Evolutionary conservation across 2,113 vertebrate genomes (phyloP), one percentile per base, ranked within the genome.

Genomic region (Isurus oxyrinchus): DNA sequence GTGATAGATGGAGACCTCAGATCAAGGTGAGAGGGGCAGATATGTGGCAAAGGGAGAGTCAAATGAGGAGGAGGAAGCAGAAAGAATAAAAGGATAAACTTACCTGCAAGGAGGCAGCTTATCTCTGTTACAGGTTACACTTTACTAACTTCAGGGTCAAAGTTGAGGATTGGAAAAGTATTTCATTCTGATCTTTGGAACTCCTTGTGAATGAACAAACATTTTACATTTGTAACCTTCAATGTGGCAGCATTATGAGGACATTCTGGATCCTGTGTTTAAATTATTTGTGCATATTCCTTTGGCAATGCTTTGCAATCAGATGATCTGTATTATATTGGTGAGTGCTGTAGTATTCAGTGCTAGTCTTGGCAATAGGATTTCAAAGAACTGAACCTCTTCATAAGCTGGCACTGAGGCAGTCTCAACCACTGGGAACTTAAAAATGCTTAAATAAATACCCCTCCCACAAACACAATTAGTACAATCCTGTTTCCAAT

Each of bases 121-220:
- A 49, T 90, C 87, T 57, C 10, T 35, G 88, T 59, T 61, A 55
- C 21, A 23, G 16, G 23, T 87, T 49, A 57, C 27, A 91, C 57
- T 91, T 91, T 59, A 91, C 53, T 57, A 90, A 55, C 53, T 90
- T 59, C 88, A 91, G 55, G 88, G 57, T 91, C 55, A 91, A 14
- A 35, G 55, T 59, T 59, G 55, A 1, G 88, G 3, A 6, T 55
- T 59, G 88, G 55, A 91, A 61, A 61, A 57, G 25, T 55, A 88
- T 27, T 88, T 55, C 49, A 27, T 25, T 55, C 53, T 59, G 13
- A 59, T n/a, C 88, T 91, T 91, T 57, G 87, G 53, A 91, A 35
- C 55, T 91, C 55, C 4, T 35, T 3, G 13, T 57, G 31, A 35
- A 59, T 31, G 13, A 88, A 90, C 53, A 55, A 57, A 14, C 53